phyloP scores from a whole-genome alignment of 1,140 invertebrate genomes.

The Habropoda laboriosa region DNA sequence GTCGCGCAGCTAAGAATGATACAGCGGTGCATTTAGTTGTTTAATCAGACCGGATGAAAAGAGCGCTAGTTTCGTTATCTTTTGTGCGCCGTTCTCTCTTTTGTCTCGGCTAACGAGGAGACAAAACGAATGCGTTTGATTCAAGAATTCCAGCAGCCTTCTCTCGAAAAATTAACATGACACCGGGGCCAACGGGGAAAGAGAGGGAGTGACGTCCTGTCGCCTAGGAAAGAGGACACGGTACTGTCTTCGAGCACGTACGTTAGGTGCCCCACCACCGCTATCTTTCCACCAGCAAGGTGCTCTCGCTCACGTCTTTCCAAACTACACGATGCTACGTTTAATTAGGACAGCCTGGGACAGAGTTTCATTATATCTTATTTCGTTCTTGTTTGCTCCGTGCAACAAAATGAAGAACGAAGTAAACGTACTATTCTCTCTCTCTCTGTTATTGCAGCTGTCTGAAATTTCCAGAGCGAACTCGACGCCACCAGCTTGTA shows the following conservation, averaged over 20 bases:
- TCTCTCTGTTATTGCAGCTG: constrained; percentile 31
- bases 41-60: constrained; percentile 53
- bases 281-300: no score
- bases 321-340: constrained; percentile 22
- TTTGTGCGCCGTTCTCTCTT: constrained; percentile 36
- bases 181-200: background rate
- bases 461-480: constrained; percentile 39
- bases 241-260: background rate
- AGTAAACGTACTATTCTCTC: constrained; percentile 21
- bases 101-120: constrained; percentile 40
- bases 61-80: constrained; percentile 45
- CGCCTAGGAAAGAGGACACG: background rate
- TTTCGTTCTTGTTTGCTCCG: constrained; percentile 35
- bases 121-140: constrained; percentile 50
- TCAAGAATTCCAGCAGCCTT: constrained; percentile 31
- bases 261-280: no score
- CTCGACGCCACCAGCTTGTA: background rate
- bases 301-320: background rate
- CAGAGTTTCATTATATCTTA: constrained; percentile 39
- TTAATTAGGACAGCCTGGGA: constrained; percentile 46
- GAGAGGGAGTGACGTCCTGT: background rate
- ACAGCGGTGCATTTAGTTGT: constrained; percentile 40
- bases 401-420: constrained; percentile 44
- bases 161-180: constrained; percentile 36
- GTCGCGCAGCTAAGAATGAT: constrained; percentile 5